Base-by-base conservation (phyloP, 2,797 vertebrate genomes). In the Poeciliopsis presidionis region DNA sequence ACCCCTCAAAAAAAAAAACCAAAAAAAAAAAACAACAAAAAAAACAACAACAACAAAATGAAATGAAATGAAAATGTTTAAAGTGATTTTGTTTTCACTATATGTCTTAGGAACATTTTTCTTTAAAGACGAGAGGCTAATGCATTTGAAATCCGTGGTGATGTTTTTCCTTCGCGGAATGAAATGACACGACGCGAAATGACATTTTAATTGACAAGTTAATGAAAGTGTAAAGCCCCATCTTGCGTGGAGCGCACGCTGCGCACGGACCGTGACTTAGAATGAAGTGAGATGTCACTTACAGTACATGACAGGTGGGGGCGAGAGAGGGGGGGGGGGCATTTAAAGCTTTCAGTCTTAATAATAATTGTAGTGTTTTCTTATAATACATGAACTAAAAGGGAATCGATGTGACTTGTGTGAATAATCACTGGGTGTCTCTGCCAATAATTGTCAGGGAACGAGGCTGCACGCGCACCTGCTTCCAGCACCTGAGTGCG, bases 141-240 rank as follows among this genome's bases (percentile, higher is more conserved):
- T 87, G 28, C n/a, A 74, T 83, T 76, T 70, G 76, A 39, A 75
- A 75, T 46, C 45, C 53, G 36, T 79, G 73, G 70, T 83, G 70
- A 82, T 88, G 74, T 75, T 86, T 84, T 70, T 55, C 79, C 77
- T 71, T 41, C n/a, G 55, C 72, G 80, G 83, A 88, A 85, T 82
- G 51, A 87, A 84, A 87, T 73, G 78, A 80, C 82, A 85, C 73
- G 67, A 79, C 13, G 76, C 72, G 78, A 86, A 78, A 89, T 90
- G 84, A 76, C 75, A 85, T 85, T 89, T 86, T 87, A 91, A 90
- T 90, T 88, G 86, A 83, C 79, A 86, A 59, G 77, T 86, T 88
- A 88, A 90, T 90, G 83, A 80, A 86, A 83, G 78, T 86, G 81
- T 82, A 69, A 77, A 87, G 69, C 57, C 72, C 46, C 69, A 51